Evolutionary conservation across 1,140 invertebrate species (phyloP).

Genomic region (Monomorium pharaonis): DNA sequence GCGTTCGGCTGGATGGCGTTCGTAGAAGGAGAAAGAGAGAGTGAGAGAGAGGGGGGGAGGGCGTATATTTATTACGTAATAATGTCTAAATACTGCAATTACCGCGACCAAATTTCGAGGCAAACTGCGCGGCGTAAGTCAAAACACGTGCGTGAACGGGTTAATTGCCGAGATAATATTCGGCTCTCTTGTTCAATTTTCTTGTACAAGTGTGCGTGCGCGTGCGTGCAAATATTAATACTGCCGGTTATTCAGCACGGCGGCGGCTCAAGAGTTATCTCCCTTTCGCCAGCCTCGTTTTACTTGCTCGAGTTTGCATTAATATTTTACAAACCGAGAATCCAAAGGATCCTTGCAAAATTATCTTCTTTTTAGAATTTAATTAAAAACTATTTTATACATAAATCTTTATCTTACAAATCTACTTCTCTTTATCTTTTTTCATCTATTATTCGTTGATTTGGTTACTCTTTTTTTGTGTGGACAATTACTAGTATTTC

Average conservation of each 20-base stretch:
- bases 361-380: background rate
- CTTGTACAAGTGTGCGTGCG: background rate
- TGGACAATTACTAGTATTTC: too few relatives aligned
- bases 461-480: too few relatives aligned
- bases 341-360: background rate
- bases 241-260: constrained; percentile 18
- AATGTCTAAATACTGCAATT: constrained; percentile 30
- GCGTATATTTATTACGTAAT: constrained; percentile 15
- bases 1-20: background rate
- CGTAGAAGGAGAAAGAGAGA: too few relatives aligned
- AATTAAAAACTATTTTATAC: background rate
- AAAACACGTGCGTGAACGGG: constrained; percentile 37
- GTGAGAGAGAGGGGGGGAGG: background rate
- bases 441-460: too few relatives aligned
- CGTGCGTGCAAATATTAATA: constrained; percentile 33
- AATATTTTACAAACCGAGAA: background rate
- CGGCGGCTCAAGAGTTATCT: constrained; percentile 1
- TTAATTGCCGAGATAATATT: constrained; percentile 52
- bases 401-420: background rate
- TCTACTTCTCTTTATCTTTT: background rate
- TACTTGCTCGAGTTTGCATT: background rate
- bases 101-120: background rate
- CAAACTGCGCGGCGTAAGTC: constrained; percentile 28
- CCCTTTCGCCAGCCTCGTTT: background rate
- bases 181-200: background rate